Conservation (phyloP, 2,888 invertebrate genomes). For the Taenaris catops region DNA sequence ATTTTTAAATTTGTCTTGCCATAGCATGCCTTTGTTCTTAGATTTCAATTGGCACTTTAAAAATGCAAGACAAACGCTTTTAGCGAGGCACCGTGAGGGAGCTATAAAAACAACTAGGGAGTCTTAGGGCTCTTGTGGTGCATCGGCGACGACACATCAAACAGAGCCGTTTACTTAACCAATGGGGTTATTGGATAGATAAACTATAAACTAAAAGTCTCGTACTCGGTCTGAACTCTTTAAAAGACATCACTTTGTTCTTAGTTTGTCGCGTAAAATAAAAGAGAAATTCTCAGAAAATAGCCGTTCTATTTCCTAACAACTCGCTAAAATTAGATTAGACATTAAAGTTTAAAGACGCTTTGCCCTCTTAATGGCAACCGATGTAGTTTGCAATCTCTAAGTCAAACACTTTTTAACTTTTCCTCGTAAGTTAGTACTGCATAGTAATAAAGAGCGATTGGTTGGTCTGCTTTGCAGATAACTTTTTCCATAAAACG, state of each 20-base stretch:
- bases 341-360: conserved; percentile 18
- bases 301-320: conserved; percentile 9
- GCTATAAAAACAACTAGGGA: conserved; percentile 60
- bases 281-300: conserved; percentile 15
- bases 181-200: conserved; percentile 54
- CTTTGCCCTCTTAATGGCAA: conserved; percentile 17
- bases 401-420: conserved; percentile 20
- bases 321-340: conserved; percentile 18
- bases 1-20: conserved; percentile 5
- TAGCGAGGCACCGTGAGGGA: conserved; percentile 44
- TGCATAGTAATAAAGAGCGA: conserved; percentile 17
- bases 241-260: conserved; percentile 12
- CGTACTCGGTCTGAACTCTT: conserved; percentile 13
- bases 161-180: conserved; percentile 52
- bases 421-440: conserved; percentile 13
- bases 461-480: conserved; percentile 4
- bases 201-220: conserved; percentile 33
- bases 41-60: conserved; percentile 67
- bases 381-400: conserved; percentile 18
- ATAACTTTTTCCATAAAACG: conserved; percentile 10
- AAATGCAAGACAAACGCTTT: conserved; percentile 72
- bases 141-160: conserved; percentile 44
- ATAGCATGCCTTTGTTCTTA: conserved; percentile 34
- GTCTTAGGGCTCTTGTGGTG: conserved; percentile 43
- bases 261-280: conserved; percentile 11